Evolutionary conservation across 37 sponge, comb jelly and placozoan species (phyloP).

Genomic region (Sycon ciliatum): DNA sequence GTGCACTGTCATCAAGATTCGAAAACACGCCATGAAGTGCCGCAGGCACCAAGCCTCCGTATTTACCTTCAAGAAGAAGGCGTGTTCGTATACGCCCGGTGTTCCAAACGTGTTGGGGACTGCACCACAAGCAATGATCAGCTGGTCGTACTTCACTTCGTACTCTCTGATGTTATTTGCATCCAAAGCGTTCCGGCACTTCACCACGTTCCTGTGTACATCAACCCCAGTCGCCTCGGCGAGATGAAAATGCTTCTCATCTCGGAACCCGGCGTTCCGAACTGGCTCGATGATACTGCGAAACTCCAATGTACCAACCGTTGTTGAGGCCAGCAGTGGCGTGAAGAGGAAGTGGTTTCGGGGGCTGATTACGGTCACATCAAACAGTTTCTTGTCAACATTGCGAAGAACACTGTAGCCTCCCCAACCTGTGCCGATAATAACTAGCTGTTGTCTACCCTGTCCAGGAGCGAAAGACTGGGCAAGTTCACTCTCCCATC

Average conservation of each 20-base stretch:
- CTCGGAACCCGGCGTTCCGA: slow-evolving; percentile 60
- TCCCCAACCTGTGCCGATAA: slow-evolving; percentile 80
- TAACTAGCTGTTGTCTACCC: slow-evolving; percentile 45
- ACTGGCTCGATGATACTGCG: slow-evolving; percentile 85
- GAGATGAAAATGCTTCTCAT: slow-evolving; percentile 74
- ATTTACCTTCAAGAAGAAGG: slow-evolving; percentile 72
- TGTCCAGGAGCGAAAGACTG: too few relatives aligned
- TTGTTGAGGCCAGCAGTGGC: slow-evolving; percentile 76
- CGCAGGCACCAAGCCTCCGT: too few relatives aligned
- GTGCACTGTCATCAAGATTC: too few relatives aligned
- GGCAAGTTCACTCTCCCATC: too few relatives aligned
- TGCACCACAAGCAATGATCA: slow-evolving; percentile 79
- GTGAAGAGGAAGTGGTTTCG: slow-evolving; percentile 88
- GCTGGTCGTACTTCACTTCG: slow-evolving; percentile 47
- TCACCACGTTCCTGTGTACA: slow-evolving; percentile 22
- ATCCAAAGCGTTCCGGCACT: slow-evolving; percentile 54
- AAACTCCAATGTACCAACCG: slow-evolving; percentile 81
- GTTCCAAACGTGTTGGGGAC: slow-evolving; percentile 58
- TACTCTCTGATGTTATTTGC: slow-evolving; percentile 32
- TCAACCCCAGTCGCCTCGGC: slow-evolving; percentile 53
- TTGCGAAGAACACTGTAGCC: slow-evolving; percentile 59
- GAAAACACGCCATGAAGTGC: too few relatives aligned
- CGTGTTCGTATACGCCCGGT: slow-evolving; percentile 75
- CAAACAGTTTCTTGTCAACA: slow-evolving; percentile 48
- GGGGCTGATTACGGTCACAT: slow-evolving; percentile 67